Conservation (phyloP, 2,797 vertebrate species). For the Oophaga sylvatica region DNA sequence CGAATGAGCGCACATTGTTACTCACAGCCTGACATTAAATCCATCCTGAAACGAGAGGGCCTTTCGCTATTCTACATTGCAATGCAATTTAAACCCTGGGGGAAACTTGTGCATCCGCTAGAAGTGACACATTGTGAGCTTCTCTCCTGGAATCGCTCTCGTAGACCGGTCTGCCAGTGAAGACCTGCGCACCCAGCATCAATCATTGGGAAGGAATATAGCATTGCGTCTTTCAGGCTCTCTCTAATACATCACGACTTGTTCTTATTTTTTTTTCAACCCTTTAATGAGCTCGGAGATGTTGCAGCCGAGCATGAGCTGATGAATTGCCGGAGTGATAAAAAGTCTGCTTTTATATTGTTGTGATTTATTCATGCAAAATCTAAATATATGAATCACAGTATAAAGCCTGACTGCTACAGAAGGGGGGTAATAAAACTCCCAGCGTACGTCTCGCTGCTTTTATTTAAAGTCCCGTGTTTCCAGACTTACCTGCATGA, state of each 20-base stretch:
- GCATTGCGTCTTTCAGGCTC: slow-evolving; percentile 11
- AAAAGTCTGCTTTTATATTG: slow-evolving; percentile 44
- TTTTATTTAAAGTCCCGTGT: slow-evolving; percentile 46
- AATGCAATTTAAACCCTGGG: slow-evolving; percentile 3
- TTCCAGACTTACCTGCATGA: slow-evolving; percentile 42
- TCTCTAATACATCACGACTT: slow-evolving; percentile 24
- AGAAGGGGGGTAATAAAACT: slow-evolving; percentile 39
- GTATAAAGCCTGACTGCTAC: slow-evolving; percentile 27
- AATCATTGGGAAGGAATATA: slow-evolving; percentile 28
- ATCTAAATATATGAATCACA: slow-evolving; percentile 28
- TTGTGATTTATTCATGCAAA: slow-evolving; percentile 35
- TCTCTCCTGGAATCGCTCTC: slow-evolving; percentile 3
- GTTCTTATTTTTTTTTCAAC: not conserved
- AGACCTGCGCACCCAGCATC: not conserved
- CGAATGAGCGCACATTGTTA: slow-evolving; percentile 18
- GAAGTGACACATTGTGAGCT: not conserved
- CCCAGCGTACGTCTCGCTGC: slow-evolving; percentile 49
- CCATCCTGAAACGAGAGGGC: slow-evolving; percentile 19
- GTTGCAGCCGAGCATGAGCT: slow-evolving; percentile 33
- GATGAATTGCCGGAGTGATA: slow-evolving; percentile 46
- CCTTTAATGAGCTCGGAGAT: slow-evolving; percentile 34
- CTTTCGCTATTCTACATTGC: slow-evolving; percentile 22
- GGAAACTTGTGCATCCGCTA: slow-evolving; percentile 8
- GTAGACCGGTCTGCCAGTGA: not conserved
- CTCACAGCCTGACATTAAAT: slow-evolving; percentile 37